Evolutionary conservation across 1,140 invertebrate species (phyloP).

Genomic region (Zophobas atratus): DNA sequence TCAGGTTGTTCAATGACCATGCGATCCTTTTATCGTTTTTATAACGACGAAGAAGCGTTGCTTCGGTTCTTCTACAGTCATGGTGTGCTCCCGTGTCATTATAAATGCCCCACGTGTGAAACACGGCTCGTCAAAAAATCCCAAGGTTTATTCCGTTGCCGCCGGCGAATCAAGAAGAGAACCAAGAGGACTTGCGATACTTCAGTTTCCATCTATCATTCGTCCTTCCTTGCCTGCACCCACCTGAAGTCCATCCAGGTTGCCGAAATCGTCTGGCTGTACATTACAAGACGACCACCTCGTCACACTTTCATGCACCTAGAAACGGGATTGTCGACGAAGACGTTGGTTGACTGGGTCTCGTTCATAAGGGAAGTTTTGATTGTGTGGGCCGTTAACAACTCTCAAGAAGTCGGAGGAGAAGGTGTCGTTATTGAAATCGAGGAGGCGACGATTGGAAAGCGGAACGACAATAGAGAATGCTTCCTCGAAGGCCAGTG

Average conservation of each 20-base stretch:
- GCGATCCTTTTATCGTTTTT: not conserved
- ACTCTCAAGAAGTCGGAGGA: constrained; percentile 38
- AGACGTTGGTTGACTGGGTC: not conserved
- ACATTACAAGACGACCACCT: not conserved
- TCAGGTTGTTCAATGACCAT: not conserved
- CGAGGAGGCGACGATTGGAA: constrained; percentile 61
- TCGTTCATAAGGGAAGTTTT: constrained; percentile 1
- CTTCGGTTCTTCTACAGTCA: not conserved
- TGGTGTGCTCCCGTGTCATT: not conserved
- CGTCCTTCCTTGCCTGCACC: not conserved
- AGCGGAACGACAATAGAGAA: constrained; percentile 62
- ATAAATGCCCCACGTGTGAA: not conserved
- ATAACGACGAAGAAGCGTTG: not conserved
- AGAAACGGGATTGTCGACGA: not conserved
- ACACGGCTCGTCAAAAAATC: not conserved
- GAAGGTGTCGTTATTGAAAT: constrained; percentile 58
- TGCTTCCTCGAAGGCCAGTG: constrained; percentile 64
- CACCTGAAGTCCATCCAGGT: not conserved
- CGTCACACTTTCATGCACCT: not conserved
- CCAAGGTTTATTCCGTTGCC: not conserved
- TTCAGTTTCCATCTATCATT: not conserved
- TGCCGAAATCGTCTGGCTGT: not conserved
- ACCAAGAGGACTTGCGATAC: not conserved
- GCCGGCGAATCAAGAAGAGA: not conserved
- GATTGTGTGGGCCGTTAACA: not conserved